These are phyloP conservation scores for Murina feae DNA, from an alignment of 2,113 vertebrate species.

Conservation along the genomic window DNA sequence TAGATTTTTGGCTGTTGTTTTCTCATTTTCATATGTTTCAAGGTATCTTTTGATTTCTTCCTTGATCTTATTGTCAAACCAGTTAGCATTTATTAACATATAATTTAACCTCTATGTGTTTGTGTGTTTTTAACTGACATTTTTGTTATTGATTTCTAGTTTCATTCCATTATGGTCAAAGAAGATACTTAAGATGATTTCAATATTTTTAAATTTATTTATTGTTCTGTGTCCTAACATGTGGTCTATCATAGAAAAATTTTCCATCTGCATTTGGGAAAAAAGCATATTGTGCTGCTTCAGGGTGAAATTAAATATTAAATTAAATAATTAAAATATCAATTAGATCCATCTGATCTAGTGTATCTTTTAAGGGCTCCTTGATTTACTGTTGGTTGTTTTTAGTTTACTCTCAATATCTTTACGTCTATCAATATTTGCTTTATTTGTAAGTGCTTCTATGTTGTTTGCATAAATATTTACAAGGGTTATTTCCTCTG, in stretches of 20 bases:
- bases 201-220: not conserved
- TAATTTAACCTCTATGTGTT: not conserved
- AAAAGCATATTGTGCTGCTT: not conserved
- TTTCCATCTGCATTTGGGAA: not conserved
- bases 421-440: not conserved
- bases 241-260: not conserved
- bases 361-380: not conserved
- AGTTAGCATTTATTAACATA: not conserved
- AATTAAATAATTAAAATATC: not conserved
- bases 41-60: not conserved
- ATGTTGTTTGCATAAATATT: not conserved
- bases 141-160: not conserved
- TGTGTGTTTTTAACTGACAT: not conserved
- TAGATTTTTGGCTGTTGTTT: not conserved
- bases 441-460: not conserved
- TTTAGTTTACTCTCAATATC: not conserved
- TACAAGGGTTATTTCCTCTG: not conserved
- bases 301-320: not conserved
- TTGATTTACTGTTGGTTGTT: not conserved
- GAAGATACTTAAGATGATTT: not conserved
- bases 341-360: not conserved
- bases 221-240: not conserved
- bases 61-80: not conserved
- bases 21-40: not conserved
- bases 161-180: not conserved